A percentile compares a stretch with the other conserved stretches of the same genome.
These are phyloP conservation scores for Astreopora myriophthalma DNA, from an alignment of 64 coral and sea anemone genomes.

Conservation along the genomic window DNA sequence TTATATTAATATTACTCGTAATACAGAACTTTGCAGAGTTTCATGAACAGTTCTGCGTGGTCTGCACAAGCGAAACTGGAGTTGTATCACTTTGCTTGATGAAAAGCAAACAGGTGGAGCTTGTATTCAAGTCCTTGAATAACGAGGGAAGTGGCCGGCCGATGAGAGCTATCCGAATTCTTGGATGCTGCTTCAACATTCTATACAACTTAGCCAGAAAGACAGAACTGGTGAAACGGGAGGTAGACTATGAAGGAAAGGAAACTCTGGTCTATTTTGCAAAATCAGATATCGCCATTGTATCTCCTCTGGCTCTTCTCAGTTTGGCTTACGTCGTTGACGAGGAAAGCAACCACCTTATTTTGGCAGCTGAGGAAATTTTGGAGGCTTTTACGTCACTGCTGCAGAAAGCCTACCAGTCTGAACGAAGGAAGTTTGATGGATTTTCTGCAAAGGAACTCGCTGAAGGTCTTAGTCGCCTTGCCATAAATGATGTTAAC, in stretches of 20 bases:
- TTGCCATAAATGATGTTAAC: constrained; percentile 36
- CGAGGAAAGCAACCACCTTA: constrained; percentile 26
- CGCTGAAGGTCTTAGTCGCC: constrained; percentile 18
- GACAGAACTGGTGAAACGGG: not conserved
- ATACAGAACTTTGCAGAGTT: constrained; percentile 31
- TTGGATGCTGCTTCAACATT: constrained; percentile 41
- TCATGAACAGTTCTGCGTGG: constrained; percentile 15
- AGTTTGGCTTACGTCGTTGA: constrained; percentile 52
- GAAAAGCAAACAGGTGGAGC: not conserved
- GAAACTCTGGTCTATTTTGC: constrained; percentile 46
- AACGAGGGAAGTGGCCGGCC: not conserved
- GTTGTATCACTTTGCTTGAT: not conserved
- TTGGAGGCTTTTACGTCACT: constrained; percentile 9
- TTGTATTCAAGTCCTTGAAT: not conserved
- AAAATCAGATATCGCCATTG: constrained; percentile 38
- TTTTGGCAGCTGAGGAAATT: constrained; percentile 42
- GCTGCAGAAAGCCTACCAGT: constrained; percentile 34
- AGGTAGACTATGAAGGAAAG: constrained; percentile 15
- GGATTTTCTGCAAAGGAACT: constrained; percentile 42
- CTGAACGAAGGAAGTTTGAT: constrained; percentile 26
- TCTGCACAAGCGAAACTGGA: not conserved
- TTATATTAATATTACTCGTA: constrained; percentile 9
- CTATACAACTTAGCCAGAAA: constrained; percentile 29
- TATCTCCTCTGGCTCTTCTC: constrained; percentile 21
- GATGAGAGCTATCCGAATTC: constrained; percentile 13